These are phyloP conservation scores for Artibeus lituratus DNA, from an alignment of 2,797 vertebrate genomes.

Conservation along the genomic window DNA sequence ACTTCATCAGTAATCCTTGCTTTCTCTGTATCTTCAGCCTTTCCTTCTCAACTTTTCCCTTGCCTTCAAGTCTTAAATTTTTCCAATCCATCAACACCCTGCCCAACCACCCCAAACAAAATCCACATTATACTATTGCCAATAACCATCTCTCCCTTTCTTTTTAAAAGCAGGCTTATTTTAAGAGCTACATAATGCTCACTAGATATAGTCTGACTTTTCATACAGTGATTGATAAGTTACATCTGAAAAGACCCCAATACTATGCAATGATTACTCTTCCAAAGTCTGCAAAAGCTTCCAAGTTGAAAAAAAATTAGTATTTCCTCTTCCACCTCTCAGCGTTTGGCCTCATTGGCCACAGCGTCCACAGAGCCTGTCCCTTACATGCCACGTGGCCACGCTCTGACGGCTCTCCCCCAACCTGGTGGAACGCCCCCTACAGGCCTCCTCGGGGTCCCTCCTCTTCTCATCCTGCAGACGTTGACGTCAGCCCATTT, in stretches of 20 bases:
- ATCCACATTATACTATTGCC: background rate
- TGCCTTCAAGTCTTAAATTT: background rate
- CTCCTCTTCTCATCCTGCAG: background rate
- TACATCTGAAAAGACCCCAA: background rate
- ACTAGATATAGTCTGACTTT: background rate
- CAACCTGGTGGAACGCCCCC: fast-evolving
- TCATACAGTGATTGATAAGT: background rate
- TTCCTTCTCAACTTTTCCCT: background rate
- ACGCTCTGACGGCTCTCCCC: background rate
- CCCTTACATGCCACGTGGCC: too few species aligned
- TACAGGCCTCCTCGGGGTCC: fast-evolving
- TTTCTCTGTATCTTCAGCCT: background rate
- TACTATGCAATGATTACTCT: background rate
- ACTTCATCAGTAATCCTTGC: background rate
- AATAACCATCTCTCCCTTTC: background rate
- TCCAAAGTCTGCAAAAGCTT: background rate
- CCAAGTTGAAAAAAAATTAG: background rate
- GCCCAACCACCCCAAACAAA: background rate
- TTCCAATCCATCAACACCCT: background rate
- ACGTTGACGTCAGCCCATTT: background rate
- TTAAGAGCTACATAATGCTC: background rate
- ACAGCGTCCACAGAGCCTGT: too few species aligned
- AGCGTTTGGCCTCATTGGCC: background rate
- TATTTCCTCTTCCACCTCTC: too few species aligned
- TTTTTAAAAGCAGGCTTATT: background rate